Evolutionary conservation across 2,797 vertebrate species (phyloP), one percentile per base, ranked within the genome.

Genomic region (Gymnoscopelus braueri): DNA sequence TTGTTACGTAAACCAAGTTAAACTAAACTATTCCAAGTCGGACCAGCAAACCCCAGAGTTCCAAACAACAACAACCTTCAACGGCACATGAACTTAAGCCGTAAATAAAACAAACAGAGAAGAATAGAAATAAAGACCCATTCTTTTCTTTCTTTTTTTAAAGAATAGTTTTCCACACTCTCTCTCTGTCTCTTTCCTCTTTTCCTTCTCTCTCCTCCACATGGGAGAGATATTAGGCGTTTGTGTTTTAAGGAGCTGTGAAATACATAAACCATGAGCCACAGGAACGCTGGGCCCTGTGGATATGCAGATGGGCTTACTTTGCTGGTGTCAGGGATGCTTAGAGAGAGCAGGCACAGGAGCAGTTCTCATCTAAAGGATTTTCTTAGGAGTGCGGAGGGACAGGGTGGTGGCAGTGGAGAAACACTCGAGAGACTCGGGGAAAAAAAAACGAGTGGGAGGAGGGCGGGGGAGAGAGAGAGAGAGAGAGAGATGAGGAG

Each of bases 231-330:
- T 96, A 97, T 96, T 96, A 96, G 95, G 95, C 95, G 93, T 96
- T 97, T 96, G 96, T 95, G 96, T 95, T 95, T 96, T 96, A 96
- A 97, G 95, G 97, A 95, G 95, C 96, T 96, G 96, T 94, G 96
- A 96, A 97, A 97, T 98, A 96, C 96, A 98, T 97, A 98, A 97
- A 96, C 96, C 96, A 97, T 97, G 96, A 97, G 96, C 95, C 94
- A 94, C 95, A 96, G 96, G 96, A 96, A 95, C 93, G 95, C 94
- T 91, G 92, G 96, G 94, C 96, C 96, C 96, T 95, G 95, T 96
- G 96, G 96, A 97, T 97, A 97, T 97, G 97, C 95, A 97, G 96
- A 98, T 97, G 95, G 94, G 95, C 95, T 95, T 96, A 96, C 95
- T 96, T 96, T 95, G 96, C 96, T 96, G 94, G 96, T 96, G 95